Evolutionary conservation across 2,888 invertebrate species (phyloP).

Genomic region (Drosophila melanosoma): DNA sequence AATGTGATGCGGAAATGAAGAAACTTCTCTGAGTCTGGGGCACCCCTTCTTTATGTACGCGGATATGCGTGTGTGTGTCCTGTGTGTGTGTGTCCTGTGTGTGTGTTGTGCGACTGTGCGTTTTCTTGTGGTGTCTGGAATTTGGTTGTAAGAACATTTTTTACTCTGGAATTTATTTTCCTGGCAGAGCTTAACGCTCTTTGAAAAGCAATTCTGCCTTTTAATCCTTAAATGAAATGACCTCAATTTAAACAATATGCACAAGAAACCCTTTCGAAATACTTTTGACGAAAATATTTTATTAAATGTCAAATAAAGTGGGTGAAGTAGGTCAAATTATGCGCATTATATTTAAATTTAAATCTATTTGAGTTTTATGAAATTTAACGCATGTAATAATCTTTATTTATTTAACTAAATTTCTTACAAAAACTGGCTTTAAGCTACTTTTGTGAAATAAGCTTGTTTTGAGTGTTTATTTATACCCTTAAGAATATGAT

Average conservation of each 20-base stretch:
- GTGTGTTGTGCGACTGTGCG: slow-evolving; percentile 1
- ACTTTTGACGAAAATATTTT: slow-evolving; percentile 7
- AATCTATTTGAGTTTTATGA: not conserved
- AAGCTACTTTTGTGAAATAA: not conserved
- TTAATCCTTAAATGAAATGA: slow-evolving; percentile 42
- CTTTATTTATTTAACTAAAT: not conserved
- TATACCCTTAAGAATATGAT: not conserved
- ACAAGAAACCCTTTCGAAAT: slow-evolving; percentile 11
- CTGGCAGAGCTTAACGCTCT: slow-evolving; percentile 15
- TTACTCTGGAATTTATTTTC: slow-evolving; percentile 46
- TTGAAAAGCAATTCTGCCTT: slow-evolving; percentile 24
- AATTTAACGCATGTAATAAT: not conserved
- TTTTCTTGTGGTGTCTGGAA: slow-evolving; percentile 48
- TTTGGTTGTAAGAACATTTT: slow-evolving; percentile 50
- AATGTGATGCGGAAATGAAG: slow-evolving; percentile 46
- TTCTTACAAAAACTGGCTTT: not conserved
- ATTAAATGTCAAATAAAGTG: not conserved
- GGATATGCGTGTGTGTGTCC: slow-evolving; percentile 20
- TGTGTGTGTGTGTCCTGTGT: slow-evolving; percentile 8
- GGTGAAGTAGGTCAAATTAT: not conserved
- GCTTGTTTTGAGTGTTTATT: not conserved
- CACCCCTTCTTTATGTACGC: slow-evolving; percentile 1
- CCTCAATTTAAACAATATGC: slow-evolving; percentile 49
- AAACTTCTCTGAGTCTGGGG: slow-evolving; percentile 26
- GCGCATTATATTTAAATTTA: not conserved